phyloP scores from a whole-genome alignment of 1,140 invertebrate species.

The Campoletis sonorensis region DNA sequence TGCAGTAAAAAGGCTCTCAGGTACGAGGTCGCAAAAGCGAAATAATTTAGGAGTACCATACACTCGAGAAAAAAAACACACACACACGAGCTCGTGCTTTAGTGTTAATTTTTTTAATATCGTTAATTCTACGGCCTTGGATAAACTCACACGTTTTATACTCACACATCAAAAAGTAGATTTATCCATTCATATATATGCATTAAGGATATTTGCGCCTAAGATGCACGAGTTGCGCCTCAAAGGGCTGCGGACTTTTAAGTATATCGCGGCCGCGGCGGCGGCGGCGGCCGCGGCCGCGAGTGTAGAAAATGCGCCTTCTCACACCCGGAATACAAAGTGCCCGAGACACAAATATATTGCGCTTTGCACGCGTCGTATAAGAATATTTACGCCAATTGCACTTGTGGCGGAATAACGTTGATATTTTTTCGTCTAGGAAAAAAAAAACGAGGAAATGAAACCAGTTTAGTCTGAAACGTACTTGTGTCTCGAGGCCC shows the following conservation, averaged over 20 bases:
- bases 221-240: background rate
- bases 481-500: too few relatives aligned
- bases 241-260: background rate
- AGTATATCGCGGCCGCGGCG: background rate
- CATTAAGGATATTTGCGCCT: background rate
- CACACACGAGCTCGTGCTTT: background rate
- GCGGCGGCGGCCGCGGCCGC: too few relatives aligned
- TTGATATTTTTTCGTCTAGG: too few relatives aligned
- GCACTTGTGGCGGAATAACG: background rate
- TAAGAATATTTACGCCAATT: background rate
- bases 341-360: constrained; percentile 22
- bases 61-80: background rate
- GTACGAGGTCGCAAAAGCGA: constrained; percentile 14
- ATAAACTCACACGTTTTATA: background rate
- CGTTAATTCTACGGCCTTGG: constrained; percentile 37
- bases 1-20: background rate
- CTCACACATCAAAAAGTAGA: background rate
- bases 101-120: background rate
- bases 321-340: constrained; percentile 8
- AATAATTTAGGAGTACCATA: constrained; percentile 40
- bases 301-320: background rate
- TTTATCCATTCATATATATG: background rate
- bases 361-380: background rate
- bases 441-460: too few relatives aligned
- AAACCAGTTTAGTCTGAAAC: too few relatives aligned